Evolutionary conservation across 2,797 vertebrate genomes (phyloP), one percentile per base, ranked within the genome.

Genomic region (Merluccius polli): DNA sequence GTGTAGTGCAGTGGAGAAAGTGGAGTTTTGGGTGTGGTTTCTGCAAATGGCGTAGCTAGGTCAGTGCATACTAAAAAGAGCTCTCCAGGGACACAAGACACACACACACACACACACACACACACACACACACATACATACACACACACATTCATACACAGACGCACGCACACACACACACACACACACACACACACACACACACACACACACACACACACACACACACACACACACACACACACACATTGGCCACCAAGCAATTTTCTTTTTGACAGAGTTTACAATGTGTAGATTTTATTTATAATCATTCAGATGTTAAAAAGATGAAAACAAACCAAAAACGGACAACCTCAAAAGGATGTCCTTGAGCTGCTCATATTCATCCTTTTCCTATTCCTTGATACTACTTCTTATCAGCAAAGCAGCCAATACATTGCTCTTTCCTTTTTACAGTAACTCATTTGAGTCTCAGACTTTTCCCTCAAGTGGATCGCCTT

Each of bases 321-420:
- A 82, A 77, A 59, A 79, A 73, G 78, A 77, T 75, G 77, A 79
- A 75, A 69, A 65, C n/a, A 30, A 13, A 13, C n/a, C 11, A 29
- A 68, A 68, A 68, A 68, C 8, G 13, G 29, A 8, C 29, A 73
- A 87, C 73, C 79, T 88, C 76, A 85, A 85, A 89, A 88, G 81
- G 83, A 83, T 81, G 90, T 90, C 91, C 91, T 92, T 91, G 89
- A 92, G 91, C 84, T 81, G 87, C 84, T 89, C 89, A 80, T 84
- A 80, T 84, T 75, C 78, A 18, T 77, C 71, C 71, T 81, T 75
- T 87, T 79, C 90, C 38, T 41, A 12, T 41, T n/a, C 38, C 38
- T 41, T 12, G 6, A 41, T 41, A 41, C 7, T 41, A 1, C 38
- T 41, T 41, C 38, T 41, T 9, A 41, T 41, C 38, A 41, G 7